Percentiles rank a stretch among this genome's conserved stretches.
Evolutionary conservation across 2,888 invertebrate genomes (phyloP).

Genomic region (Elegia similella): DNA sequence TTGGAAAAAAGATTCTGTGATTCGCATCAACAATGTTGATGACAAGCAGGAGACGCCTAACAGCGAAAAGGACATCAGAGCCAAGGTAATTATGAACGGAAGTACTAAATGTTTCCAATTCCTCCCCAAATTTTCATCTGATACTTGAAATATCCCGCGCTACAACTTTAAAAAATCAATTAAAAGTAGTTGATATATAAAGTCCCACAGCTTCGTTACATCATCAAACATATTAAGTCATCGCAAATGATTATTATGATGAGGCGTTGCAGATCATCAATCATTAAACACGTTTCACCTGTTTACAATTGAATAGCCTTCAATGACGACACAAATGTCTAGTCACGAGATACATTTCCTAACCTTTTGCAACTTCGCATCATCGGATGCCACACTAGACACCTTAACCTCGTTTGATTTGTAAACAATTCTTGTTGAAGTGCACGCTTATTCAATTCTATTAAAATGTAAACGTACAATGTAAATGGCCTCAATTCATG

Average conservation of each 20-base stretch:
- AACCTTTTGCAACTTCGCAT: slow-evolving; percentile 21
- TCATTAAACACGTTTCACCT: slow-evolving; percentile 26
- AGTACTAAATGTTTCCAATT: slow-evolving; percentile 62
- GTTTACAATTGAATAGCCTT: slow-evolving; percentile 28
- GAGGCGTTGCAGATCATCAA: slow-evolving; percentile 12
- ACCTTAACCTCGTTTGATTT: slow-evolving; percentile 25
- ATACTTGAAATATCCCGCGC: too few relatives aligned
- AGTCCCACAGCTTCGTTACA: slow-evolving; percentile 8
- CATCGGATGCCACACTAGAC: slow-evolving; percentile 21
- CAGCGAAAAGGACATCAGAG: slow-evolving; percentile 85
- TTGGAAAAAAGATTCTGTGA: slow-evolving; percentile 85
- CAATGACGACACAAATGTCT: slow-evolving; percentile 24
- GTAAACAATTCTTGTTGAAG: slow-evolving; percentile 27
- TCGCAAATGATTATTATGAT: slow-evolving; percentile 19
- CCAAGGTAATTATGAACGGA: slow-evolving; percentile 77
- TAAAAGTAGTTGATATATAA: neutral
- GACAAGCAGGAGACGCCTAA: slow-evolving; percentile 86
- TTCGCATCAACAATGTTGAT: slow-evolving; percentile 87
- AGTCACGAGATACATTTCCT: slow-evolving; percentile 26
- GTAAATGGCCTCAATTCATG: slow-evolving; percentile 38
- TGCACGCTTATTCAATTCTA: slow-evolving; percentile 8
- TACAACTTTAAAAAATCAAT: too few relatives aligned
- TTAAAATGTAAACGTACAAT: neutral
- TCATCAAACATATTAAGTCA: slow-evolving; percentile 16
- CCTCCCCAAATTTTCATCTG: neutral